Percentiles rank a stretch among this genome's conserved stretches.
Conservation (phyloP, 1,140 invertebrate genomes). For the Planococcus citri region DNA sequence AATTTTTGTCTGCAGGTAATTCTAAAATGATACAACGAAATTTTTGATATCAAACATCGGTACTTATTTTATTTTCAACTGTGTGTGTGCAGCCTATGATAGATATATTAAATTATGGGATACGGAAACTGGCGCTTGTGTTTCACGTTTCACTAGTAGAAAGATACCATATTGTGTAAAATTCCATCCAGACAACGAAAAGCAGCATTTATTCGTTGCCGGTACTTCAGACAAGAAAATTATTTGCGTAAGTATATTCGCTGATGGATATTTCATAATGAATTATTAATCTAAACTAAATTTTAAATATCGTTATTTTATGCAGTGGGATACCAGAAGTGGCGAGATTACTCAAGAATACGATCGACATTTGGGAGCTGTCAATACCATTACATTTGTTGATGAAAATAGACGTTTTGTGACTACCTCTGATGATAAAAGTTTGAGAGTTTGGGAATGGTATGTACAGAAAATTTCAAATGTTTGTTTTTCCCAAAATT, state of each 20-base stretch:
- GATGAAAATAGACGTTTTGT: slow-evolving; percentile 97
- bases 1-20: slow-evolving; percentile 81
- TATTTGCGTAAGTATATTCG: slow-evolving; percentile 69
- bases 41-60: neutral
- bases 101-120: slow-evolving; percentile 97
- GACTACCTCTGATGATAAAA: slow-evolving; percentile 98
- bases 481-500: neutral
- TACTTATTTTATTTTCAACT: slow-evolving; percentile 6
- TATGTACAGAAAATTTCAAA: slow-evolving; percentile 39
- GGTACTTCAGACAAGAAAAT: slow-evolving; percentile 99
- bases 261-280: no score
- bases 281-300: neutral
- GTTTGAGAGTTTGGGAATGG: slow-evolving; percentile 99
- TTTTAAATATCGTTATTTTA: slow-evolving; percentile 28
- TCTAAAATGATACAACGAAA: slow-evolving; percentile 24
- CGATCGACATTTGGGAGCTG: slow-evolving; percentile 94
- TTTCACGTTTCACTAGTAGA: slow-evolving; percentile 81
- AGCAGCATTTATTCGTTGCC: slow-evolving; percentile 94
- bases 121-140: slow-evolving; percentile 88
- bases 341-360: slow-evolving; percentile 98
- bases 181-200: slow-evolving; percentile 94
- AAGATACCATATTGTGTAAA: slow-evolving; percentile 97
- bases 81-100: slow-evolving; percentile 53
- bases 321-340: slow-evolving; percentile 85
- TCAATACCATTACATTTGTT: slow-evolving; percentile 98